phyloP scores from a whole-genome alignment of 64 coral and sea anemone species.

The Montipora efflorescens region DNA sequence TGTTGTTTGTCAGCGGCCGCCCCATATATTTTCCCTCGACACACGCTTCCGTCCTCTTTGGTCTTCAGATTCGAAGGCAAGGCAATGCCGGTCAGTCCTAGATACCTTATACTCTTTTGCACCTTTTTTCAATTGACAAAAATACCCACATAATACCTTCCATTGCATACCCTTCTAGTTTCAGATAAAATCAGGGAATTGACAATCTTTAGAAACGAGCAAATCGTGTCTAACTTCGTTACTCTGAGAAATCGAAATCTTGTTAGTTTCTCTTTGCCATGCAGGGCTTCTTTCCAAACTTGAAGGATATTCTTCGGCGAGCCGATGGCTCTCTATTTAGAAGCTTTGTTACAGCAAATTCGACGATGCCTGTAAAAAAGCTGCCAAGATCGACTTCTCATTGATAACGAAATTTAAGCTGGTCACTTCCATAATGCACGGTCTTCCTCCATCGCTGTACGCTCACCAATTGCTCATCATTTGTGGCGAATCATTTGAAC shows the following conservation, averaged over 20 bases:
- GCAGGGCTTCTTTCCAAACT: not conserved
- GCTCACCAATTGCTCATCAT: too few species aligned
- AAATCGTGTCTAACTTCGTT: not conserved
- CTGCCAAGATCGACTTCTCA: too few species aligned
- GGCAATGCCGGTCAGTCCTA: conserved; percentile 80
- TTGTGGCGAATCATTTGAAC: too few species aligned
- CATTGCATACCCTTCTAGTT: not conserved
- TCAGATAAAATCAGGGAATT: not conserved
- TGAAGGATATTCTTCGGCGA: not conserved
- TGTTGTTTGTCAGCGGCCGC: conserved; percentile 53
- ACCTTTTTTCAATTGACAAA: not conserved
- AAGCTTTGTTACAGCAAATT: too few species aligned
- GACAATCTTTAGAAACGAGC: not conserved
- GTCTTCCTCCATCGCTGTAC: too few species aligned
- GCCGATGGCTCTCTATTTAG: not conserved
- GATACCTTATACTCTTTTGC: not conserved
- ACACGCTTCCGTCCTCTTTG: conserved; percentile 72
- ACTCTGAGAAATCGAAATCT: not conserved
- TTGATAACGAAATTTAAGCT: too few species aligned
- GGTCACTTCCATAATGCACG: too few species aligned
- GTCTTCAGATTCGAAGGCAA: conserved; percentile 69
- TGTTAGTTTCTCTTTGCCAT: not conserved
- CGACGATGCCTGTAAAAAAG: too few species aligned
- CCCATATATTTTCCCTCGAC: conserved; percentile 78
- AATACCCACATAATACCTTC: not conserved